These are phyloP conservation scores for Lysiphlebus fabarum DNA, from an alignment of 1,140 invertebrate genomes.

Conservation along the genomic window DNA sequence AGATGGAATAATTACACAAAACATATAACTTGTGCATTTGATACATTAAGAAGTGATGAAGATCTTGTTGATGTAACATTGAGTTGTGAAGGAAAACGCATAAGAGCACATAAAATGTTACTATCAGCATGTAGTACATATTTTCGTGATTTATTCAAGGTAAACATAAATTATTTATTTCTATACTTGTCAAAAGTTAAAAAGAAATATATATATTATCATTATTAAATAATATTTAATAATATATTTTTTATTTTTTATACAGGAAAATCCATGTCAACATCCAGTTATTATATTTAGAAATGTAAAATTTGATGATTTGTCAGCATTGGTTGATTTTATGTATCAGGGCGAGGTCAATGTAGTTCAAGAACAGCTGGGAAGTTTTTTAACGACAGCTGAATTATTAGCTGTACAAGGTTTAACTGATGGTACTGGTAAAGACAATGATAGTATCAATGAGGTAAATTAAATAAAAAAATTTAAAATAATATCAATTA, in stretches of 20 bases:
- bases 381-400: slow-evolving; percentile 64
- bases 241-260: slow-evolving; percentile 21
- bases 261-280: slow-evolving; percentile 74
- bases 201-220: background rate
- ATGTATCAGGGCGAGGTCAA: slow-evolving; percentile 76
- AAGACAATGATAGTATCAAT: slow-evolving; percentile 48
- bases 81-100: slow-evolving; percentile 77
- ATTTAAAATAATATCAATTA: background rate
- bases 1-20: slow-evolving; percentile 75
- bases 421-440: slow-evolving; percentile 57
- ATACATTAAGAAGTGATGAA: slow-evolving; percentile 71
- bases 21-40: slow-evolving; percentile 73
- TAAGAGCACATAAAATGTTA: slow-evolving; percentile 82
- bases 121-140: slow-evolving; percentile 79
- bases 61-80: slow-evolving; percentile 83
- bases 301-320: slow-evolving; percentile 77
- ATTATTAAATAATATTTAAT: background rate
- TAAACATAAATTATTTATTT: slow-evolving; percentile 31
- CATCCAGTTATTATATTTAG: slow-evolving; percentile 84
- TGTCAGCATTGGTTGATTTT: slow-evolving; percentile 78
- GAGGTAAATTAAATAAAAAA: slow-evolving; percentile 36
- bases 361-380: slow-evolving; percentile 63
- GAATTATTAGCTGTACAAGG: slow-evolving; percentile 66
- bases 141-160: slow-evolving; percentile 77
- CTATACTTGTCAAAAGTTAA: slow-evolving; percentile 1